phyloP scores from a whole-genome alignment of 2,888 invertebrate genomes.

The Caenorhabditis japonica region DNA sequence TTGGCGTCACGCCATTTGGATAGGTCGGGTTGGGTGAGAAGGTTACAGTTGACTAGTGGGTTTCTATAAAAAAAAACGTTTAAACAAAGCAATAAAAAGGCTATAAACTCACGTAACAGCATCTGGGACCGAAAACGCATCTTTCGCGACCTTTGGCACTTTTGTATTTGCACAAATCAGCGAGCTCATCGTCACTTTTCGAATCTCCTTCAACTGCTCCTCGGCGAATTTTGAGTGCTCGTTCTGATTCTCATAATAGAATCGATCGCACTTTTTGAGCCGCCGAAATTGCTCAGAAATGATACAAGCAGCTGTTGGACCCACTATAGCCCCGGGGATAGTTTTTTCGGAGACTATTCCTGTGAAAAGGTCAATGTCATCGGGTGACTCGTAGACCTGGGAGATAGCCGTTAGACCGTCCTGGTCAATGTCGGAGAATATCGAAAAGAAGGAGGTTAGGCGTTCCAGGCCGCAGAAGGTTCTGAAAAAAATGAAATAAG shows the following conservation, averaged over 20 bases:
- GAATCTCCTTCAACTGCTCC: constrained; percentile 86
- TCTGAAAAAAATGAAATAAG: constrained; percentile 45
- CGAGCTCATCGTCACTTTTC: constrained; percentile 88
- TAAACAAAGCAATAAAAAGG: neutral
- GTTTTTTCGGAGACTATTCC: constrained; percentile 56
- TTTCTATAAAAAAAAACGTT: constrained; percentile 24
- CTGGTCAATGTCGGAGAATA: constrained; percentile 68
- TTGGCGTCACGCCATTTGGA: constrained; percentile 42
- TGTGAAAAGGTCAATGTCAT: constrained; percentile 61
- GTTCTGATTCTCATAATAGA: constrained; percentile 80
- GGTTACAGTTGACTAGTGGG: constrained; percentile 27
- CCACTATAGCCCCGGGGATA: constrained; percentile 85
- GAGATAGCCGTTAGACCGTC: constrained; percentile 64
- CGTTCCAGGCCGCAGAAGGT: constrained; percentile 67
- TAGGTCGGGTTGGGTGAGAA: constrained; percentile 25
- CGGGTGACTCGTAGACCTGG: constrained; percentile 68
- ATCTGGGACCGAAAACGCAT: constrained; percentile 88
- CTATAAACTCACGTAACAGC: constrained; percentile 66
- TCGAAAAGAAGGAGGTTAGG: constrained; percentile 64
- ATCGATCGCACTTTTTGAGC: constrained; percentile 88
- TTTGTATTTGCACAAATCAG: constrained; percentile 86
- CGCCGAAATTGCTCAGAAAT: constrained; percentile 86
- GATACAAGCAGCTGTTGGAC: constrained; percentile 93
- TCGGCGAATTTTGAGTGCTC: constrained; percentile 64
- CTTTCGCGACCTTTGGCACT: constrained; percentile 83